Percentiles rank a stretch among this genome's conserved stretches.
Conservation (phyloP, 2,113 vertebrate genomes). For the Circaetus cinerascens region DNA sequence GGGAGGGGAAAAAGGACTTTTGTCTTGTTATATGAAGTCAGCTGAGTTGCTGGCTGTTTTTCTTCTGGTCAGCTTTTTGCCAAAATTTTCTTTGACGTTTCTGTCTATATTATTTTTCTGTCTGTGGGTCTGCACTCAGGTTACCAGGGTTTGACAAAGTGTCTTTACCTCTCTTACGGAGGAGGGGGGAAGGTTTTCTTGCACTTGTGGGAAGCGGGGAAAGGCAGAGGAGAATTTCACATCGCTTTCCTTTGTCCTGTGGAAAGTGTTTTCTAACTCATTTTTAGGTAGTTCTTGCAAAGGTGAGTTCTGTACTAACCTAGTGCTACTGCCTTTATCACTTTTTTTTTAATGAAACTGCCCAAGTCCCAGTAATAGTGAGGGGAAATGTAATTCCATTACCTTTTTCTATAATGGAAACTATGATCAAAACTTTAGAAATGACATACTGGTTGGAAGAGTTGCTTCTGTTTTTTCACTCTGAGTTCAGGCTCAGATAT, state of each 20-base stretch:
- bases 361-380: neutral
- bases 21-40: neutral
- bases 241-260: neutral
- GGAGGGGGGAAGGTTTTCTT: neutral
- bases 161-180: neutral
- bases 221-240: neutral
- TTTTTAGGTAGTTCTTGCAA: neutral
- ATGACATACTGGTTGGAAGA: neutral
- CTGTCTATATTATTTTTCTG: neutral
- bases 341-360: neutral
- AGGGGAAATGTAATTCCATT: neutral
- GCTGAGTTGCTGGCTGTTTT: neutral
- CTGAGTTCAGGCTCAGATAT: neutral
- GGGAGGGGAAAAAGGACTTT: neutral
- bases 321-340: neutral
- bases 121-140: neutral
- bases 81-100: neutral
- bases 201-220: neutral
- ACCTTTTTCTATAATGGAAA: neutral
- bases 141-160: neutral
- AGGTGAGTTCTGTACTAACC: neutral
- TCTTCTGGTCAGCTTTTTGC: neutral
- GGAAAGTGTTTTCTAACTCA: neutral
- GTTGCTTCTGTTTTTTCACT: neutral
- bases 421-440: neutral